These are phyloP conservation scores for Carposina sasakii DNA, from an alignment of 1,140 invertebrate genomes.

Conservation along the genomic window DNA sequence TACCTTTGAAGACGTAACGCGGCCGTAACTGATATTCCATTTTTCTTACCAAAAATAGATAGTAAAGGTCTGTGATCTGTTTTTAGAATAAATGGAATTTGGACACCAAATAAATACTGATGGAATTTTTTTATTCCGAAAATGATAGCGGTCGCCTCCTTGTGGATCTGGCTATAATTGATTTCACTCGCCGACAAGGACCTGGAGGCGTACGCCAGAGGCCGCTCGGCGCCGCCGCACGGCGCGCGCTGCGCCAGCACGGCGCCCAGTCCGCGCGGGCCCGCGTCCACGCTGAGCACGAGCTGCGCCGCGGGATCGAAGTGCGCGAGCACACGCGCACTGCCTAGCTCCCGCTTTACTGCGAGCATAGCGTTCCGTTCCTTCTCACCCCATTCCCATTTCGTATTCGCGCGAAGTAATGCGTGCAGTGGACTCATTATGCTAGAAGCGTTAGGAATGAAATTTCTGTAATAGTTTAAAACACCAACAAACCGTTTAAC, in stretches of 20 bases:
- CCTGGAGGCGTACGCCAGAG: conserved; percentile 59
- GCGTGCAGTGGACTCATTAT: conserved; percentile 33
- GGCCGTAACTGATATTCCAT: conserved; percentile 15
- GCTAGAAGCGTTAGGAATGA: conserved; percentile 43
- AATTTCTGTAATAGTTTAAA: conserved; percentile 58
- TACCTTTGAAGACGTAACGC: neutral
- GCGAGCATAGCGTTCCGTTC: conserved; percentile 28
- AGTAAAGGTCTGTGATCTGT: conserved; percentile 18
- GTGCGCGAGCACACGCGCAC: conserved; percentile 44
- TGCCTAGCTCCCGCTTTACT: conserved; percentile 31
- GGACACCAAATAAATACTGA: conserved; percentile 48
- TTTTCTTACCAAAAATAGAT: conserved; percentile 20
- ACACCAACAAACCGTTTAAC: conserved; percentile 58
- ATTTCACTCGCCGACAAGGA: conserved; percentile 51
- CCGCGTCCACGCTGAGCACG: no score
- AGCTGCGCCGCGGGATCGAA: conserved; percentile 46
- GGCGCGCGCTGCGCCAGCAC: conserved; percentile 33
- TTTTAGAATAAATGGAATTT: conserved; percentile 22
- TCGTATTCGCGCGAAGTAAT: conserved; percentile 23
- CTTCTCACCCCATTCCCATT: conserved; percentile 23
- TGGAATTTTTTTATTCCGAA: conserved; percentile 59
- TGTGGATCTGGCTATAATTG: conserved; percentile 67
- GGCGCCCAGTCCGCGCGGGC: no score
- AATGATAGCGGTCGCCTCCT: conserved; percentile 66
- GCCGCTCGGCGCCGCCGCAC: conserved; percentile 33